Evolutionary conservation across 2,888 invertebrate genomes (phyloP).

Genomic region (Abscondita cerata): DNA sequence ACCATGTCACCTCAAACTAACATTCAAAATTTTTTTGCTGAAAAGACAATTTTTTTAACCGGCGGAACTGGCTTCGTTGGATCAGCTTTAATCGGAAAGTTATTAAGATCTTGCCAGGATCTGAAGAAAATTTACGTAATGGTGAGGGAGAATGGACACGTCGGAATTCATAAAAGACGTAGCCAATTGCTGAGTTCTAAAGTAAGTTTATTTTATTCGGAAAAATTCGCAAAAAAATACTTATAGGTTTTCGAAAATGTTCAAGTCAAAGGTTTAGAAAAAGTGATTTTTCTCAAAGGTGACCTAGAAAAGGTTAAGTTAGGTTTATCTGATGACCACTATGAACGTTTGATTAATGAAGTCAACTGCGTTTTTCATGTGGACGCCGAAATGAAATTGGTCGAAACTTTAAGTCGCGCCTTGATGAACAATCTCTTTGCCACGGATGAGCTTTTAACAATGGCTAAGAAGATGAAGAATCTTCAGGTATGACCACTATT

Average conservation of each 20-base stretch:
- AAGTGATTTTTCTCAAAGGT: not conserved
- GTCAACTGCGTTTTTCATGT: conserved; percentile 7
- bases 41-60: not conserved
- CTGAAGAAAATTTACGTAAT: not conserved
- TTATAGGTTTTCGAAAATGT: too few species aligned
- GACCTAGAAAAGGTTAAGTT: not conserved
- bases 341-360: not conserved
- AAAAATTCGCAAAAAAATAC: too few species aligned
- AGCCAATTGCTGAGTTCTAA: not conserved
- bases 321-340: not conserved
- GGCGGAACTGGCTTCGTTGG: not conserved
- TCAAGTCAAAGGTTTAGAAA: too few species aligned
- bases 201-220: too few species aligned
- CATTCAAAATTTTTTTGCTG: not conserved
- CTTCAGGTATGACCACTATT: not conserved
- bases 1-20: too few species aligned
- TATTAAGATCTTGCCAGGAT: not conserved
- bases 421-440: not conserved
- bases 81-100: not conserved
- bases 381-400: not conserved
- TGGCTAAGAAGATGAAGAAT: not conserved
- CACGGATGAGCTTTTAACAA: not conserved
- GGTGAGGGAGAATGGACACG: not conserved
- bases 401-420: not conserved
- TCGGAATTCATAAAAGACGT: not conserved